phyloP scores from a whole-genome alignment of 2,888 invertebrate genomes.

The Xestia ashworthii region DNA sequence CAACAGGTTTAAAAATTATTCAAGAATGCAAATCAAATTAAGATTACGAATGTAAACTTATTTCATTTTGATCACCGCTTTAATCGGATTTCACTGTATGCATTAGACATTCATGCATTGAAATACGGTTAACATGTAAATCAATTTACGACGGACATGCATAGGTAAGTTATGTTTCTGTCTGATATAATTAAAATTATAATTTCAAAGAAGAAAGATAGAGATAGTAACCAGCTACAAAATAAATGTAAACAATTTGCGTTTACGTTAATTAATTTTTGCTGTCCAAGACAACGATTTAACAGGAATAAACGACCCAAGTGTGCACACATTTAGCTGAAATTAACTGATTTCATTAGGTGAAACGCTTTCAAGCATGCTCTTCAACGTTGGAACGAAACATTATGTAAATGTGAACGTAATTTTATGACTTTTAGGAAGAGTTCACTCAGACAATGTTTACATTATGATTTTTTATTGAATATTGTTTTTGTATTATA shows the following conservation, averaged over 20 bases:
- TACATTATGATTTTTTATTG: neutral
- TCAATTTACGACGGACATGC: conserved; percentile 12
- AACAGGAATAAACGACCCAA: conserved; percentile 28
- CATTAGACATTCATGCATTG: conserved; percentile 44
- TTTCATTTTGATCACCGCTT: conserved; percentile 33
- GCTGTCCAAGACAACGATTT: conserved; percentile 1
- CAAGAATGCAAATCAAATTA: conserved; percentile 34
- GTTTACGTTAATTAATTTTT: neutral
- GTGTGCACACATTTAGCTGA: conserved; percentile 43
- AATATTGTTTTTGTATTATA: neutral
- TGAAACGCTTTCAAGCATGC: conserved; percentile 27
- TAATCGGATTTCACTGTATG: conserved; percentile 36
- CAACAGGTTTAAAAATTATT: conserved; percentile 26
- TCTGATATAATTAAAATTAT: conserved; percentile 3
- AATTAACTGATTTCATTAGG: conserved; percentile 45
- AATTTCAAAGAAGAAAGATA: neutral
- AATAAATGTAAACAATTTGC: neutral
- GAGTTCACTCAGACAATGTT: conserved; percentile 2
- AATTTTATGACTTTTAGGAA: conserved; percentile 5
- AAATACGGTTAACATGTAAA: conserved; percentile 45
- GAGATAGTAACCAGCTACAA: neutral
- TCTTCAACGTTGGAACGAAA: conserved; percentile 15
- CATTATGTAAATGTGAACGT: conserved; percentile 34
- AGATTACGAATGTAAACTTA: conserved; percentile 40
- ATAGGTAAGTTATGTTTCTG: conserved; percentile 11